phyloP scores from a whole-genome alignment of 2,888 invertebrate genomes.

The Buathra laborator region DNA sequence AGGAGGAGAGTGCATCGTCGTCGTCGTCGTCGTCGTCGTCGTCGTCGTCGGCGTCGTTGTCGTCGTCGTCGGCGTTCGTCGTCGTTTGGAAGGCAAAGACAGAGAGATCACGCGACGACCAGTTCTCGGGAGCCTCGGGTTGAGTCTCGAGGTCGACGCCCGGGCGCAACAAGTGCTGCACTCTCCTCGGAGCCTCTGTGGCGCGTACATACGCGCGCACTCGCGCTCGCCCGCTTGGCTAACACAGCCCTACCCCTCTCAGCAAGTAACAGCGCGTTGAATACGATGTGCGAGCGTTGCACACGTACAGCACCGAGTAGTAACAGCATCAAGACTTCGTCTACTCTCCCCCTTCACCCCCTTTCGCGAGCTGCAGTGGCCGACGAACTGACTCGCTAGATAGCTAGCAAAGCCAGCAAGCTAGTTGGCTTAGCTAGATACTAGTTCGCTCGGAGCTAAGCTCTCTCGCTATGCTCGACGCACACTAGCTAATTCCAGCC shows the following conservation, averaged over 20 bases:
- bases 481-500: constrained; percentile 66
- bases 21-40: constrained; percentile 13
- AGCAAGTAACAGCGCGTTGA: constrained; percentile 33
- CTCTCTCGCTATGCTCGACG: constrained; percentile 65
- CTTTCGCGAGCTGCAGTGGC: constrained; percentile 50
- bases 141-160: constrained; percentile 84
- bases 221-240: constrained; percentile 59
- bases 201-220: constrained; percentile 74
- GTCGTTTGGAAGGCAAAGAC: constrained; percentile 46
- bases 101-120: constrained; percentile 59
- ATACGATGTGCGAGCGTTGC: constrained; percentile 43
- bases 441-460: constrained; percentile 47
- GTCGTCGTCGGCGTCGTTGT: constrained; percentile 36
- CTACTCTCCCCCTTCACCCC: constrained; percentile 58
- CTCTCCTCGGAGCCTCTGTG: constrained; percentile 69
- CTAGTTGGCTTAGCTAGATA: constrained; percentile 64
- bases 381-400: constrained; percentile 34
- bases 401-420: constrained; percentile 26
- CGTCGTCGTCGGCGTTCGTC: constrained; percentile 31
- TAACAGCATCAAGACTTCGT: constrained; percentile 48
- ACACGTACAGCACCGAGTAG: constrained; percentile 38
- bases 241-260: constrained; percentile 69
- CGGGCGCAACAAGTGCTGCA: constrained; percentile 85
- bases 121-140: constrained; percentile 77
- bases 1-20: neutral